phyloP scores from a whole-genome alignment of 2,797 vertebrate genomes.

The Hypotaenidia philippensis region DNA sequence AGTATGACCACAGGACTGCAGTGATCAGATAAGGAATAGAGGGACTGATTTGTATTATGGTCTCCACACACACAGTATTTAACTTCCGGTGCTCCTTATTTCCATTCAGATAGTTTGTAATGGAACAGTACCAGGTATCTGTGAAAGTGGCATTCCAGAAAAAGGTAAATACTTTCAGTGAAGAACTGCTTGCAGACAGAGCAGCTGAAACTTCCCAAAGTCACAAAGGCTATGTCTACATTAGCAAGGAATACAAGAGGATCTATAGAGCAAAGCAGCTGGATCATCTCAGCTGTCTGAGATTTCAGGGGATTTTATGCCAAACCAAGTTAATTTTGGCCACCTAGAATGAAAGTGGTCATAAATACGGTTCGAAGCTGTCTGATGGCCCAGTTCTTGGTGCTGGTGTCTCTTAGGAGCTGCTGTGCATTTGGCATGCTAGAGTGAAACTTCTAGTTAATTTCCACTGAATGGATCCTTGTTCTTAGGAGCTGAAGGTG shows the following conservation, averaged over 20 bases:
- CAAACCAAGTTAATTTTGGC: neutral
- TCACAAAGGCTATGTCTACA: neutral
- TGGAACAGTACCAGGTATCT: neutral
- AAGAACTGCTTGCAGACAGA: neutral
- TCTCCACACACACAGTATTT: neutral
- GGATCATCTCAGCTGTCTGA: neutral
- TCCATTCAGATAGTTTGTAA: neutral
- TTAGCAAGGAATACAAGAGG: neutral
- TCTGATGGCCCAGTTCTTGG: neutral
- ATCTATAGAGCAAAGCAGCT: neutral
- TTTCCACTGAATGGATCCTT: neutral
- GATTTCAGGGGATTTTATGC: neutral
- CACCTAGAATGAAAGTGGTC: neutral
- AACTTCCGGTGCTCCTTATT: neutral
- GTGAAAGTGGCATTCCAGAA: neutral
- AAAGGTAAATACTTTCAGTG: neutral
- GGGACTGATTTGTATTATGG: neutral
- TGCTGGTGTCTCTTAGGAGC: neutral
- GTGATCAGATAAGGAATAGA: neutral
- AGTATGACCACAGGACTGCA: neutral
- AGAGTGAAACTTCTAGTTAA: neutral
- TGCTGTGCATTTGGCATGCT: neutral
- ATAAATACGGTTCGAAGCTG: neutral
- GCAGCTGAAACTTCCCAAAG: neutral
- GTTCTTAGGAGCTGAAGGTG: neutral